A percentile compares a stretch with the other conserved stretches of the same genome.
Conservation (phyloP, 2,797 vertebrate species). For the Steatocranus sp. region DNA sequence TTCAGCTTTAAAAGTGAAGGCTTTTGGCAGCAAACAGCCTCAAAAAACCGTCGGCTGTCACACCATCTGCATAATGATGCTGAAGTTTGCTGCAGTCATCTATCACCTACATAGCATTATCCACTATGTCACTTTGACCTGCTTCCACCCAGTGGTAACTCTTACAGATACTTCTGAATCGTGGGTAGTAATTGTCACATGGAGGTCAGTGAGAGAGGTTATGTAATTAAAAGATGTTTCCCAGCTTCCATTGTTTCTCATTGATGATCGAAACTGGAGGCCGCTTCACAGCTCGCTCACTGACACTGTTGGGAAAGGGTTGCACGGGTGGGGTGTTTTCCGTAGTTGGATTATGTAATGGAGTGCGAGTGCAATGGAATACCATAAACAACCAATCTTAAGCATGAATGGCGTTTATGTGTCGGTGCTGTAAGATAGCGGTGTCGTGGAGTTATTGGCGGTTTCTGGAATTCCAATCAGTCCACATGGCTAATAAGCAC, state of each 20-base stretch:
- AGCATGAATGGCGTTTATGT: not conserved
- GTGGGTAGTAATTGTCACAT: not conserved
- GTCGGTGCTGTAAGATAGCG: not conserved
- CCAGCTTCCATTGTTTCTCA: not conserved
- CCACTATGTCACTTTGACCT: slow-evolving; percentile 16
- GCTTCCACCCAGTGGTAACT: not conserved
- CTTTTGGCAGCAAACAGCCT: slow-evolving; percentile 40
- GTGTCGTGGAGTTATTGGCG: not conserved
- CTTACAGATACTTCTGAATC: not conserved
- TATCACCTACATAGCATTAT: slow-evolving; percentile 30
- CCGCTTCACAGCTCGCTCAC: not conserved
- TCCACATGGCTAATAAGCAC: not conserved
- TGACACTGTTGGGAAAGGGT: not conserved
- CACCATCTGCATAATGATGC: slow-evolving; percentile 27
- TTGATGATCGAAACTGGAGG: not conserved
- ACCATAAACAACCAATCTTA: not conserved
- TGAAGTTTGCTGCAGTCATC: slow-evolving; percentile 39
- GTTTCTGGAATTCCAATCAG: not conserved
- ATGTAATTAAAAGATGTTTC: slow-evolving; percentile 1
- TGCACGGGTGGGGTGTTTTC: not conserved
- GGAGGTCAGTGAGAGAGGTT: not conserved
- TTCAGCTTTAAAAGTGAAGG: slow-evolving; percentile 21
- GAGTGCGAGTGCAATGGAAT: not conserved
- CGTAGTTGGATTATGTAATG: not conserved
- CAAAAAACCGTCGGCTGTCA: slow-evolving; percentile 51